phyloP scores from a whole-genome alignment of 2,797 vertebrate genomes.

The Melanotaenia pygmaea region DNA sequence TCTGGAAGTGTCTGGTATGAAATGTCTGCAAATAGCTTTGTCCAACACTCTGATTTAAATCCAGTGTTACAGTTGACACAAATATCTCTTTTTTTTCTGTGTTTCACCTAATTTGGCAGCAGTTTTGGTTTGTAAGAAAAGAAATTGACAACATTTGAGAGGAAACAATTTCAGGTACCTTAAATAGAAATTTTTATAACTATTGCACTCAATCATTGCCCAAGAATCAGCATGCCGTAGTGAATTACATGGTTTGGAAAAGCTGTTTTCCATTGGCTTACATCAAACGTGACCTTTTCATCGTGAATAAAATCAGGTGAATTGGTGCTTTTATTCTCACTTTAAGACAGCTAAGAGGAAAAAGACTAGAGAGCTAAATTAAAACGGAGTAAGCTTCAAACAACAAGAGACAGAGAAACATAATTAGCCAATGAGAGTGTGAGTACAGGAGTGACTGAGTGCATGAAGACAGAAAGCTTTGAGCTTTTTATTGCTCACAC shows the following conservation, averaged over 20 bases:
- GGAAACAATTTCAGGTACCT: background rate
- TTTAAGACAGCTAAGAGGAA: background rate
- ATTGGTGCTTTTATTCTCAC: conserved; percentile 1
- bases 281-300: background rate
- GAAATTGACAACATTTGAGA: background rate
- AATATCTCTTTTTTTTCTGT: no score
- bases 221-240: background rate
- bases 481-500: conserved; percentile 37
- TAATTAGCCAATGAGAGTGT: conserved; percentile 52
- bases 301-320: background rate
- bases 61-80: no score
- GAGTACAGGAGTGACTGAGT: conserved; percentile 37
- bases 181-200: no score
- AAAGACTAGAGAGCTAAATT: conserved; percentile 25
- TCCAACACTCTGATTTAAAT: no score
- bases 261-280: background rate
- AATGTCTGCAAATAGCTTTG: no score
- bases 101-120: no score
- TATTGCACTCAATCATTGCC: background rate
- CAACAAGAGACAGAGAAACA: conserved; percentile 48
- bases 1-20: no score
- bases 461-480: conserved; percentile 29
- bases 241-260: background rate
- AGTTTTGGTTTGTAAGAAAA: no score
- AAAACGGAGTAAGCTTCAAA: conserved; percentile 38